Evolutionary conservation across 1,140 invertebrate species (phyloP).

Genomic region (Euura saliciscinereae): DNA sequence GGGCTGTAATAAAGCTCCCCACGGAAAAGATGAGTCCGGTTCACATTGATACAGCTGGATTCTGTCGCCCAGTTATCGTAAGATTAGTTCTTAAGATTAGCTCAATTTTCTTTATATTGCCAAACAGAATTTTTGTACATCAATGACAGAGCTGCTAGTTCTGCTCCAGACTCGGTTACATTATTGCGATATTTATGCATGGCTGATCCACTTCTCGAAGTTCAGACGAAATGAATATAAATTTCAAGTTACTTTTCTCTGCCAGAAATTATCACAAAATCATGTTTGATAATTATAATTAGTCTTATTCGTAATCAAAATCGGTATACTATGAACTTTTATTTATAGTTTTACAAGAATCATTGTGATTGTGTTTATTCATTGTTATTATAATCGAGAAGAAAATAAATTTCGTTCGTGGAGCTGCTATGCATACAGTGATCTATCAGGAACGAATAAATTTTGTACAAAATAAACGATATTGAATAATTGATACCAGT

Average conservation of each 20-base stretch:
- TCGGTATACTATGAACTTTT: too few relatives aligned
- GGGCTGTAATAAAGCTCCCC: too few relatives aligned
- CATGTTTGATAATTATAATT: neutral
- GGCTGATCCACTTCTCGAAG: neutral
- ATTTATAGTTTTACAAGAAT: too few relatives aligned
- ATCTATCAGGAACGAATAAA: constrained; percentile 24
- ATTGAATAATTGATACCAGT: neutral
- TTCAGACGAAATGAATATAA: neutral
- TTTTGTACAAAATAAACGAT: constrained; percentile 43
- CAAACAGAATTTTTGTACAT: constrained; percentile 47
- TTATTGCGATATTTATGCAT: neutral
- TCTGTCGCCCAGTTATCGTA: constrained; percentile 16
- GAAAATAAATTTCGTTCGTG: neutral
- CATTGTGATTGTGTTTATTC: too few relatives aligned
- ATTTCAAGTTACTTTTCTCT: neutral
- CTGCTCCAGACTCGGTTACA: constrained; percentile 22
- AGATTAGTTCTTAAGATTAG: constrained; percentile 52
- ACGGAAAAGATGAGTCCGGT: neutral
- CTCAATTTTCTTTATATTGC: constrained; percentile 51
- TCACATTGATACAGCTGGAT: neutral
- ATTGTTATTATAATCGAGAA: too few relatives aligned
- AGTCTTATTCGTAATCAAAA: too few relatives aligned
- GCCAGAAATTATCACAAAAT: neutral
- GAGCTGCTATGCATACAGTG: neutral
- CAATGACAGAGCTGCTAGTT: constrained; percentile 39